Conservation (phyloP, 2,113 vertebrate species). For the Phrynosoma blainvillii region DNA sequence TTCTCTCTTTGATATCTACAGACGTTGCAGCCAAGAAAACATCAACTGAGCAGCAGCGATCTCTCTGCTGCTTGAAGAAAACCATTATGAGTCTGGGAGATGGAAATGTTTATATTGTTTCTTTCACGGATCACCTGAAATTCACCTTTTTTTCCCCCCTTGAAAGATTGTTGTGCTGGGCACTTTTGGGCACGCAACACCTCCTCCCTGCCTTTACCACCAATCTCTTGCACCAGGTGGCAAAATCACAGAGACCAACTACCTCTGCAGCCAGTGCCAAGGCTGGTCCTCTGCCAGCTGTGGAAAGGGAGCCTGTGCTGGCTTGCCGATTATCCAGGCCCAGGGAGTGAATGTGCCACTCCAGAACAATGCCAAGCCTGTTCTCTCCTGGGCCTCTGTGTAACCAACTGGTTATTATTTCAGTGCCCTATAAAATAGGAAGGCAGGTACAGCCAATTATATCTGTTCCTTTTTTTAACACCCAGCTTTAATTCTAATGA, state of each 20-base stretch:
- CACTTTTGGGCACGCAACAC: background rate
- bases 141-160: conserved; percentile 44
- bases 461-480: conserved; percentile 35
- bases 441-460: background rate
- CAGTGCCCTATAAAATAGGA: fast-evolving
- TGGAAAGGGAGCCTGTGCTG: conserved; percentile 4
- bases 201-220: background rate
- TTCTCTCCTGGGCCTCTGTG: conserved; percentile 12
- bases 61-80: conserved; percentile 57
- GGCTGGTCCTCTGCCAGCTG: background rate
- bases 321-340: conserved; percentile 27
- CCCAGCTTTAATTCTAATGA: conserved; percentile 41
- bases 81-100: conserved; percentile 49
- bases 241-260: conserved; percentile 20
- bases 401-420: conserved; percentile 30
- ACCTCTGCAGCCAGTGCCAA: conserved; percentile 40
- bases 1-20: conserved; percentile 65
- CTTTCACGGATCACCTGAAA: conserved; percentile 53
- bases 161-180: conserved; percentile 37
- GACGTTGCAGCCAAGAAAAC: conserved; percentile 52
- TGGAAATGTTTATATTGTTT: conserved; percentile 36
- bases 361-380: conserved; percentile 31
- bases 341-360: conserved; percentile 24
- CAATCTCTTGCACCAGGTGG: conserved; percentile 7
- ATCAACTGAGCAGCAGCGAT: conserved; percentile 35